phyloP scores from a whole-genome alignment of 2,797 vertebrate genomes.

The Acanthiza pusilla region DNA sequence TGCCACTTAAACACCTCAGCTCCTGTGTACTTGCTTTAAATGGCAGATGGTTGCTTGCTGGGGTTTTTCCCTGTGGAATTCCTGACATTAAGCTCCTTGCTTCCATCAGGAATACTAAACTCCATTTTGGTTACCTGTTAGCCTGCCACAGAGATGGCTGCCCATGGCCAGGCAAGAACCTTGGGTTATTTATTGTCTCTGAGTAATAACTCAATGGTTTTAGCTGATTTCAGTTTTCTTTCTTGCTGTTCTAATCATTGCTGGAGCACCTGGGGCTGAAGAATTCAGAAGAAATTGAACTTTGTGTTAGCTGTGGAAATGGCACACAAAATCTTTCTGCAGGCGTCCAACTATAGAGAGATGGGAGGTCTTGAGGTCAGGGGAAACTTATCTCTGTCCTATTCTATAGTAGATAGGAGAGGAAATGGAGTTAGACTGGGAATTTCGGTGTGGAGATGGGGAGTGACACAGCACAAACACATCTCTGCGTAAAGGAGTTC shows the following conservation, averaged over 20 bases:
- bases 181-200: background rate
- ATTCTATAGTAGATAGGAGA: background rate
- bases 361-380: background rate
- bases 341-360: background rate
- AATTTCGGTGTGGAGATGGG: background rate
- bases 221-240: background rate
- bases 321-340: background rate
- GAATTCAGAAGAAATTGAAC: background rate
- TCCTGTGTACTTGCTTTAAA: background rate
- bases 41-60: background rate
- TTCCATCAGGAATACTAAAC: background rate
- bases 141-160: background rate
- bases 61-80: background rate
- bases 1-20: background rate
- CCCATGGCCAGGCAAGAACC: background rate
- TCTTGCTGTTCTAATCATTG: background rate
- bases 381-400: background rate
- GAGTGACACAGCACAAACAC: background rate
- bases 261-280: background rate
- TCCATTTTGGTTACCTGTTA: background rate
- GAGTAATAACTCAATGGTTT: background rate
- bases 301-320: background rate
- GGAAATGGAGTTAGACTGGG: background rate
- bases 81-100: background rate
- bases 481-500: background rate